These are phyloP conservation scores for Latrodectus geometricus DNA, from an alignment of 1,140 invertebrate species.

Conservation along the genomic window DNA sequence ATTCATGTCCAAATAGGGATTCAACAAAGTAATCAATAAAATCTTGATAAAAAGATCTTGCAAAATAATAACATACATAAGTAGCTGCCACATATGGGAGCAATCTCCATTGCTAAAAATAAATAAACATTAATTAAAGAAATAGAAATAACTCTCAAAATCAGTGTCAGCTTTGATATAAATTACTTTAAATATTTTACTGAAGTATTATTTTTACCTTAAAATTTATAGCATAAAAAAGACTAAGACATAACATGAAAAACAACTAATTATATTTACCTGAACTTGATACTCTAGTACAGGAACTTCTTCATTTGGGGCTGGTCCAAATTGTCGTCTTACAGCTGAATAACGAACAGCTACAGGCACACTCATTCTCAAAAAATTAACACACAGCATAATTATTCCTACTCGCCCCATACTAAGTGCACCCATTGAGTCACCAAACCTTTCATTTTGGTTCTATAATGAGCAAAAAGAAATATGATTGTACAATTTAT, in stretches of 20 bases:
- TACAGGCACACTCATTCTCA: conserved; percentile 82
- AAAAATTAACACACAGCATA: conserved; percentile 77
- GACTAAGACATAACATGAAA: too few species aligned
- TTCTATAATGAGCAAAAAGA: conserved; percentile 71
- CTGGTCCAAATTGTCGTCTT: conserved; percentile 87
- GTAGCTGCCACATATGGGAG: conserved; percentile 87
- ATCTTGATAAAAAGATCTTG: conserved; percentile 73
- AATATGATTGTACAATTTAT: too few species aligned
- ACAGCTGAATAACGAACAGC: conserved; percentile 91
- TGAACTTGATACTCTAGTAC: conserved; percentile 93
- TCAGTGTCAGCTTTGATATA: too few species aligned
- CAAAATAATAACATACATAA: conserved; percentile 82
- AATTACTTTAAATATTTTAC: too few species aligned
- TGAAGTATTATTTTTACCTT: too few species aligned
- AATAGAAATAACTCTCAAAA: too few species aligned
- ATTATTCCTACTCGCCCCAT: conserved; percentile 80
- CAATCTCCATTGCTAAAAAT: conserved; percentile 86
- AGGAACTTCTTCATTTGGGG: conserved; percentile 76
- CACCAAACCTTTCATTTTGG: conserved; percentile 80
- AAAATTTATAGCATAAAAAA: too few species aligned
- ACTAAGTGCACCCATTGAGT: conserved; percentile 87
- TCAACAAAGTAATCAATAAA: conserved; percentile 73
- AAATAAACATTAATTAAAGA: not conserved
- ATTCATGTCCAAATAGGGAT: conserved; percentile 68
- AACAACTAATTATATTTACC: conserved; percentile 64